A percentile compares a stretch with the other conserved stretches of the same genome.
Conservation (phyloP, 2,113 vertebrate species). For the Rhabdornis inornatus region DNA sequence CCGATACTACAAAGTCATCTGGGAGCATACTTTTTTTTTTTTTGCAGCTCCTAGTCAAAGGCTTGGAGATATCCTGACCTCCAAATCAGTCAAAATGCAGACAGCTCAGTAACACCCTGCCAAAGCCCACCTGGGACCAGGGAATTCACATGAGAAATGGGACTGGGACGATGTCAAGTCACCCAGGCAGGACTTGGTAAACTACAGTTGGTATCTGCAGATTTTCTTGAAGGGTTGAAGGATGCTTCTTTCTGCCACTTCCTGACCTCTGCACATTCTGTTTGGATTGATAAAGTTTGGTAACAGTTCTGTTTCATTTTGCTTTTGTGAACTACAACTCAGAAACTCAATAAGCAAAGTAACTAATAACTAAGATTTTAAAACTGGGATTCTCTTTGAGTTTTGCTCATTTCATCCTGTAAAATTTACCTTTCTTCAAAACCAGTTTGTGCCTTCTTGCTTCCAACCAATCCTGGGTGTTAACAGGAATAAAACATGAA, state of each 20-base stretch:
- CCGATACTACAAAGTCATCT: background rate
- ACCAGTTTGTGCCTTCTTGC: background rate
- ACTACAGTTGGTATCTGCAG: background rate
- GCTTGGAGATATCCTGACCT: fast-evolving
- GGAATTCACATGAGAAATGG: background rate
- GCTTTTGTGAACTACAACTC: background rate
- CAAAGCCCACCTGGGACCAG: background rate
- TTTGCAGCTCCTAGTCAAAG: background rate
- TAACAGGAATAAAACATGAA: background rate
- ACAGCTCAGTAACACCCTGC: background rate
- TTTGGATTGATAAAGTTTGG: background rate
- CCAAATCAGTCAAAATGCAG: background rate
- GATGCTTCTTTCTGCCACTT: background rate
- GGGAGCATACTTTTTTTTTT: background rate
- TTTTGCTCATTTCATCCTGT: background rate
- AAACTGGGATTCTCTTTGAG: background rate
- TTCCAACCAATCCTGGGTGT: background rate
- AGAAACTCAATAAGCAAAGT: background rate
- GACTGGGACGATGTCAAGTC: background rate
- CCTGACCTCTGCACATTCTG: background rate
- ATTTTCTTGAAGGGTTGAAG: background rate
- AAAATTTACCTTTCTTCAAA: background rate
- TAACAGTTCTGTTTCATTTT: background rate
- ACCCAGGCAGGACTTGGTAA: background rate
- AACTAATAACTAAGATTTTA: background rate